phyloP scores from a whole-genome alignment of 1,140 invertebrate genomes.

The Episyrphus balteatus region DNA sequence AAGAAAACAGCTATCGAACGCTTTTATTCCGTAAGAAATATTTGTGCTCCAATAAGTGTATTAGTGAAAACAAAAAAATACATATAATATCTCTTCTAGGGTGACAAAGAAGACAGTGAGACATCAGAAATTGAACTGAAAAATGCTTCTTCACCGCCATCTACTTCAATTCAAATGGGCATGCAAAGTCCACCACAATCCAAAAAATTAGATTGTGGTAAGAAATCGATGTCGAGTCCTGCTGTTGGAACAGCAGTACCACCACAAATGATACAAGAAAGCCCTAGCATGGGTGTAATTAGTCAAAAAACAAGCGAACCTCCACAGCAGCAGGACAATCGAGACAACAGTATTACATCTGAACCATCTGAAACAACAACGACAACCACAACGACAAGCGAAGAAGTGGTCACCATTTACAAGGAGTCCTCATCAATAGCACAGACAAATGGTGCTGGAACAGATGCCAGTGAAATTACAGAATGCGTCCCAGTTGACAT shows the following conservation, averaged over 20 bases:
- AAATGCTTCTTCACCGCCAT: background rate
- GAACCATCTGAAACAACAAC: constrained; percentile 35
- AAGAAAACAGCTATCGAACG: constrained; percentile 45
- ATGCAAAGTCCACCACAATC: constrained; percentile 21
- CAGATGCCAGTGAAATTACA: constrained; percentile 8
- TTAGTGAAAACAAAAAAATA: too few species aligned
- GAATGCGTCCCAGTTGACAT: too few species aligned
- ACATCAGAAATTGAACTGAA: background rate
- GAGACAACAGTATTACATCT: constrained; percentile 33
- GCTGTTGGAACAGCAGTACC: constrained; percentile 18
- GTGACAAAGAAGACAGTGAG: background rate
- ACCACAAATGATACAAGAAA: constrained; percentile 25
- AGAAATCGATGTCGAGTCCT: constrained; percentile 35
- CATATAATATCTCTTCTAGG: too few species aligned
- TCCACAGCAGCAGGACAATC: constrained; percentile 11
- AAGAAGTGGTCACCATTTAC: constrained; percentile 34
- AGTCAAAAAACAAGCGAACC: constrained; percentile 10
- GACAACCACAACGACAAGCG: constrained; percentile 32
- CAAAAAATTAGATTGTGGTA: constrained; percentile 28
- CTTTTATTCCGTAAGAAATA: constrained; percentile 22
- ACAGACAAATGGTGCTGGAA: constrained; percentile 9
- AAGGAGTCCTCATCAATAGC: constrained; percentile 21
- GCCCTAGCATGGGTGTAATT: constrained; percentile 31
- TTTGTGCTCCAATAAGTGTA: too few species aligned
- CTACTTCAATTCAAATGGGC: too few species aligned